These are phyloP conservation scores for Phylloscopus whistleri DNA, from an alignment of 2,113 vertebrate genomes.

Conservation along the genomic window DNA sequence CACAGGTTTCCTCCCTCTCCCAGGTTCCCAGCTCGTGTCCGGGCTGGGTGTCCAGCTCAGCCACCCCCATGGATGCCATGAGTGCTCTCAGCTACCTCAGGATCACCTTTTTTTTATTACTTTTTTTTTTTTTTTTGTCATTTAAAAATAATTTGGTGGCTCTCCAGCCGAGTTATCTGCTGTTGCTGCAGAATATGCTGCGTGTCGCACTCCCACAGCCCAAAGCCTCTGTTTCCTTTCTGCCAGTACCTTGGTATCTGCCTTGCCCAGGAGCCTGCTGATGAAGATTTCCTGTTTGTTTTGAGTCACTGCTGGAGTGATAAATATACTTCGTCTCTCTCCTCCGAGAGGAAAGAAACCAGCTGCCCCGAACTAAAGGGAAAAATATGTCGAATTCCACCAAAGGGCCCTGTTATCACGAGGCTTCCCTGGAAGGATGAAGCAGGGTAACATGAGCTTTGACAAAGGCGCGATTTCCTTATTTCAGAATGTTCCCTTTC, in stretches of 20 bases:
- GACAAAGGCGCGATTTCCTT: constrained; percentile 51
- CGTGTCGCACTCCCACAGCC: constrained; percentile 70
- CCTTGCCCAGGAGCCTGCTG: constrained; percentile 81
- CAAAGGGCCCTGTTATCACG: constrained; percentile 75
- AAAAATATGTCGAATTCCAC: constrained; percentile 78
- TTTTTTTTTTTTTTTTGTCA: accelerated
- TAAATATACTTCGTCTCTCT: constrained; percentile 84
- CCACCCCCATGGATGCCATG: neutral
- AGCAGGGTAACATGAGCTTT: constrained; percentile 47
- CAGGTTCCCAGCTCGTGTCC: constrained; percentile 55
- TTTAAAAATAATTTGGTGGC: constrained; percentile 50
- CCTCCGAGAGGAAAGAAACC: constrained; percentile 82
- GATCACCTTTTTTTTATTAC: neutral
- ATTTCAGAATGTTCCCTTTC: constrained; percentile 44
- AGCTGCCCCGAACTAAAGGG: constrained; percentile 78
- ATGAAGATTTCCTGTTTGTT: constrained; percentile 91
- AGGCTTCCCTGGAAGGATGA: constrained; percentile 67
- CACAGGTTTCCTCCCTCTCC: constrained; percentile 74
- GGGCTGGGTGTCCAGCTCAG: constrained; percentile 50
- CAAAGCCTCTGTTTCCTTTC: constrained; percentile 79
- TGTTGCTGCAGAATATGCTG: constrained; percentile 58
- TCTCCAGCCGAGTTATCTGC: constrained; percentile 67
- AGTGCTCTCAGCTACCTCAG: neutral
- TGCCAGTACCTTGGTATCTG: constrained; percentile 88
- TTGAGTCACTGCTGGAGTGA: constrained; percentile 86